Conservation (phyloP, 1,140 invertebrate genomes). For the Chrysoperla carnea region DNA sequence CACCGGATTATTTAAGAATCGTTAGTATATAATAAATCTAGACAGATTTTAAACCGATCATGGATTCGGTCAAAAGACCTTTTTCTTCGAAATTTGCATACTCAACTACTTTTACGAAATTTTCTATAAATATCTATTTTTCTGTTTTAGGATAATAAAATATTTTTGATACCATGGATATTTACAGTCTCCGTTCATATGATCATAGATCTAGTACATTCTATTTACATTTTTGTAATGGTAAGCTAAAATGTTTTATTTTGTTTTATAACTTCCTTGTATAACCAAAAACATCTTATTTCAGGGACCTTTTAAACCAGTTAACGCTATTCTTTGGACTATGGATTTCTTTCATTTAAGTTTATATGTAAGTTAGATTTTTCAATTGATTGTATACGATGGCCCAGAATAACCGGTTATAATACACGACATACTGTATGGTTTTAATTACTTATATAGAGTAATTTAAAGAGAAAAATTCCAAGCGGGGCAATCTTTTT, state of each 20-base stretch:
- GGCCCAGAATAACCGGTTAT: too few relatives aligned
- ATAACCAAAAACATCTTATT: not conserved
- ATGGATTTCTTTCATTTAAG: slow-evolving; percentile 1
- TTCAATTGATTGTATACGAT: not conserved
- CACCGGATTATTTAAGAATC: too few relatives aligned
- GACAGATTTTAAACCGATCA: too few relatives aligned
- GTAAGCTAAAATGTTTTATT: not conserved
- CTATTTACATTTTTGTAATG: not conserved
- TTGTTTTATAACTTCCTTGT: not conserved
- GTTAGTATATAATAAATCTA: too few relatives aligned
- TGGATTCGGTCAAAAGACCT: too few relatives aligned
- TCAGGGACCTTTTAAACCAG: not conserved
- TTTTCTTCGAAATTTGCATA: too few relatives aligned
- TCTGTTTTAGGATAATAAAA: not conserved
- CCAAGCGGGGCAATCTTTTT: too few relatives aligned
- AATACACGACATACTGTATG: too few relatives aligned
- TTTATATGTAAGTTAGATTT: slow-evolving; percentile 1
- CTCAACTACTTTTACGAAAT: too few relatives aligned
- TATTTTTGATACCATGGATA: slow-evolving; percentile 1
- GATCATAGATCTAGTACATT: not conserved
- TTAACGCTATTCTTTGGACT: slow-evolving; percentile 1
- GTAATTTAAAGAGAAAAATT: too few relatives aligned
- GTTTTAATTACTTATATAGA: too few relatives aligned
- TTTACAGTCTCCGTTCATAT: not conserved
- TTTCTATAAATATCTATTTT: not conserved